A percentile compares a stretch with the other conserved stretches of the same genome.
phyloP scores from a whole-genome alignment of 2,113 vertebrate genomes.

The Aspidoscelis tigris region DNA sequence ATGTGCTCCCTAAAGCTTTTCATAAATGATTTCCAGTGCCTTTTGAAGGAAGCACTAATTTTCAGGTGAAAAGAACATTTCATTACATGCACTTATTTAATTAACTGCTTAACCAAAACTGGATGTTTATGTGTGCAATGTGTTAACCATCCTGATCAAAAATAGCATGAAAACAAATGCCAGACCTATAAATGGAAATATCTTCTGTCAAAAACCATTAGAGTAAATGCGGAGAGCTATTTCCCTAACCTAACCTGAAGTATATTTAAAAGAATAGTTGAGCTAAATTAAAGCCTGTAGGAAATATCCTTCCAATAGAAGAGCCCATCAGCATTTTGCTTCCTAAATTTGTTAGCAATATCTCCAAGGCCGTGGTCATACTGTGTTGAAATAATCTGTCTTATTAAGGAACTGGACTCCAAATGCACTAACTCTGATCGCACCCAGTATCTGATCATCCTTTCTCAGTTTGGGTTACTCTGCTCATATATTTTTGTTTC shows the following conservation, averaged over 20 bases:
- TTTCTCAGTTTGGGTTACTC: too few species aligned
- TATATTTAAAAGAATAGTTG: not conserved
- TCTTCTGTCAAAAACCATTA: not conserved
- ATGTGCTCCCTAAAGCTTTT: not conserved
- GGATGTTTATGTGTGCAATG: not conserved
- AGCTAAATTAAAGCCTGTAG: not conserved
- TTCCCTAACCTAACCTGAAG: not conserved
- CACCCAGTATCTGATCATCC: too few species aligned
- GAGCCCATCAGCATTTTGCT: not conserved
- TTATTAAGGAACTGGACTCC: too few species aligned
- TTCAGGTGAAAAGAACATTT: not conserved
- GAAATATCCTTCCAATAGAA: not conserved
- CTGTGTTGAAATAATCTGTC: too few species aligned
- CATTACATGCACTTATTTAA: conserved; percentile 7
- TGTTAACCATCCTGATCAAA: conserved; percentile 16
- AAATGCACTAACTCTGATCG: too few species aligned
- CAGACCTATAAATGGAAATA: conserved; percentile 6
- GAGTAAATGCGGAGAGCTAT: not conserved
- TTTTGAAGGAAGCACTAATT: not conserved
- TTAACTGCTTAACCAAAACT: not conserved
- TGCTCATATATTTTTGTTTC: too few species aligned
- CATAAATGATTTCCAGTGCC: not conserved
- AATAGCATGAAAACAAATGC: conserved; percentile 7
- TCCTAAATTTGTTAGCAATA: too few species aligned
- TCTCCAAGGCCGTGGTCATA: too few species aligned